phyloP scores from a whole-genome alignment of 2,797 vertebrate genomes.

The Sciurus carolinensis region DNA sequence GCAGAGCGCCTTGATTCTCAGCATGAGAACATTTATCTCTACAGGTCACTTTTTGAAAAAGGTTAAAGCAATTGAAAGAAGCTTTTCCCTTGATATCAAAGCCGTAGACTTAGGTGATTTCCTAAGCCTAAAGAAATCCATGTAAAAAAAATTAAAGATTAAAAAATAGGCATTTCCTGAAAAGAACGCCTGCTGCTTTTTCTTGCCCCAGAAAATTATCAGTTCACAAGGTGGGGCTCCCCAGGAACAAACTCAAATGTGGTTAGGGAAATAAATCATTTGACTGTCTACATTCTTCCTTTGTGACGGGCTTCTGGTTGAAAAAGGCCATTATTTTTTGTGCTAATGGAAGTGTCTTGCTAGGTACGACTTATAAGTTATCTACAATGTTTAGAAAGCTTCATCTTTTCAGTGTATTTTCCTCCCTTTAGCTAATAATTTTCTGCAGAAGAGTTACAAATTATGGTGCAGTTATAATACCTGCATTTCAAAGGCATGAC shows the following conservation, averaged over 20 bases:
- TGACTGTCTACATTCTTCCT: slow-evolving; percentile 66
- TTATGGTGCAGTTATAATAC: slow-evolving; percentile 24
- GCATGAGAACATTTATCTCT: slow-evolving; percentile 77
- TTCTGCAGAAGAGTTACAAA: slow-evolving; percentile 45
- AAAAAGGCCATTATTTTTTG: slow-evolving; percentile 74
- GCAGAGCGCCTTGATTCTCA: slow-evolving; percentile 53
- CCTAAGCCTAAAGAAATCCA: slow-evolving; percentile 70
- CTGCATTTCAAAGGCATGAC: neutral
- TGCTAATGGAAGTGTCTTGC: slow-evolving; percentile 77
- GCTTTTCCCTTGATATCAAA: slow-evolving; percentile 78
- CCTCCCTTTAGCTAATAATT: slow-evolving; percentile 66
- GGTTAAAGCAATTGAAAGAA: slow-evolving; percentile 81
- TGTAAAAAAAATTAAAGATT: slow-evolving; percentile 50
- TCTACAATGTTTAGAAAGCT: slow-evolving; percentile 67
- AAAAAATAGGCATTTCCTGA: slow-evolving; percentile 65
- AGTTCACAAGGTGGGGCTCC: slow-evolving; percentile 80
- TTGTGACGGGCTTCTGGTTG: slow-evolving; percentile 74
- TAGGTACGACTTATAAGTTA: slow-evolving; percentile 61
- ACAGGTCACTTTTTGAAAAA: slow-evolving; percentile 77
- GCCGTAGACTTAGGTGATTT: slow-evolving; percentile 64
- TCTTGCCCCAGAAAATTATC: slow-evolving; percentile 80
- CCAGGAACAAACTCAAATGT: slow-evolving; percentile 72
- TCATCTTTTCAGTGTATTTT: slow-evolving; percentile 42
- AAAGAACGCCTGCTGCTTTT: slow-evolving; percentile 73
- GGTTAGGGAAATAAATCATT: slow-evolving; percentile 75